These are phyloP conservation scores for Bombyx huttoni DNA, from an alignment of 2,888 invertebrate genomes.

Conservation along the genomic window DNA sequence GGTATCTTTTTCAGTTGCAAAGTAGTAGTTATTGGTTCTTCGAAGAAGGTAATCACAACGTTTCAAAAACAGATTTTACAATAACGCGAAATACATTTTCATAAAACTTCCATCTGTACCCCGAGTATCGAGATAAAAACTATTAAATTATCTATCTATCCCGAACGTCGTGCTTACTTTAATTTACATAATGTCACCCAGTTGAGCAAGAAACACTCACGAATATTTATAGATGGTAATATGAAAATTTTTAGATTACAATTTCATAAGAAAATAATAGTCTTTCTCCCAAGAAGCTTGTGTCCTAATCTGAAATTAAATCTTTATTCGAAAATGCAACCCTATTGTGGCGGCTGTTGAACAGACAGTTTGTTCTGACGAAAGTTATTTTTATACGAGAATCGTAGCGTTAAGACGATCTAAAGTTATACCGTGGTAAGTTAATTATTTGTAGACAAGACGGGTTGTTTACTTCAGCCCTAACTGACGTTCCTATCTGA, in stretches of 20 bases:
- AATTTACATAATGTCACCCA: constrained; percentile 2
- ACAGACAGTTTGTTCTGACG: constrained; percentile 43
- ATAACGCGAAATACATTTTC: no score
- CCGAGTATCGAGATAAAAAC: no score
- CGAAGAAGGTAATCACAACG: no score
- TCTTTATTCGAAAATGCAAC: constrained; percentile 42
- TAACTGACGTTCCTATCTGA: no score
- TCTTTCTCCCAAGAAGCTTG: constrained; percentile 17
- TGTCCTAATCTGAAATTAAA: constrained; percentile 55
- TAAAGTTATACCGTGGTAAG: constrained; percentile 36
- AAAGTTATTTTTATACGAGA: constrained; percentile 45
- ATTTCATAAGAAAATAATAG: constrained; percentile 11
- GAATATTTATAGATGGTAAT: not conserved
- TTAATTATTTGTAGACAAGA: constrained; percentile 33
- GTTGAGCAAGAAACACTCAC: not conserved
- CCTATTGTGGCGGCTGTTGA: constrained; percentile 35
- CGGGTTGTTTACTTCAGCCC: constrained; percentile 7
- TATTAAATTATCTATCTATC: not conserved
- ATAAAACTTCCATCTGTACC: no score
- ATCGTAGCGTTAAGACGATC: constrained; percentile 33
- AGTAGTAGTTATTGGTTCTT: no score
- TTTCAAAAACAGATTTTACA: no score
- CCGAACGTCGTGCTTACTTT: constrained; percentile 1
- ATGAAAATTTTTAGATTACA: constrained; percentile 1
- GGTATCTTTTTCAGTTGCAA: no score